Base-by-base conservation (phyloP, 2,113 vertebrate species). In the Pseudopipra pipra region DNA sequence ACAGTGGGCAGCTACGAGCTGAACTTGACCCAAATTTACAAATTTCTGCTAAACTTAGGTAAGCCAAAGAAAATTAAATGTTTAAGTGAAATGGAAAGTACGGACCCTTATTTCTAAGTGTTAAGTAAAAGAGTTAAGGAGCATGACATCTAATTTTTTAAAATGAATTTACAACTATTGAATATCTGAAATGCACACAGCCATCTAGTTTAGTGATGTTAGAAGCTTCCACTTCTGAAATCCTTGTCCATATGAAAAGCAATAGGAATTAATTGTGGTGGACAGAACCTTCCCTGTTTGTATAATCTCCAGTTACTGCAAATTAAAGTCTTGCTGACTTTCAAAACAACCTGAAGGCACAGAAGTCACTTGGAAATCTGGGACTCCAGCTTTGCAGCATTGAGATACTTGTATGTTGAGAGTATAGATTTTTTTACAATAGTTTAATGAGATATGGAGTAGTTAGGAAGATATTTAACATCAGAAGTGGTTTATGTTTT, bases 1-100 rank as follows among this genome's bases (percentile, higher is more conserved):
- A 37, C 16, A 72, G 4, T 24, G 5, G 9, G 12, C 4, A 82
- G 16, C 8, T 73, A 25, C 1, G 0, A 11, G 7, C 11, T 19
- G 17, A 71, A 85, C 5, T 58, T 58, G 18, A 67, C 18, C 3
- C 79, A 58, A 75, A 75, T 75, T 67, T 76, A 30, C 8, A 54
- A 14, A 63, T 80, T 90, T 62, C 47, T 27, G 20, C n/a, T 72
- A 35, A 84, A 80, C 2, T 67, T 71, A 54, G 2, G 2, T 35
- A 35, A 83, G 3, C 37, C 7, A 44, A 72, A 75, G 12, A 56
- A 70, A 41, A 83, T 22, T 56, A 51, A 78, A 83, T 4, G 0
- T n/a, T 83, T 83, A 56, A 61, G 8, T 62, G 25, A 89, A 62
- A 62, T 35, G 12, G 35, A 59, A 22, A 61, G 23, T 6, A 39